Conservation (phyloP, 2,888 invertebrate species). For the Rotaria magnacalcarata region DNA sequence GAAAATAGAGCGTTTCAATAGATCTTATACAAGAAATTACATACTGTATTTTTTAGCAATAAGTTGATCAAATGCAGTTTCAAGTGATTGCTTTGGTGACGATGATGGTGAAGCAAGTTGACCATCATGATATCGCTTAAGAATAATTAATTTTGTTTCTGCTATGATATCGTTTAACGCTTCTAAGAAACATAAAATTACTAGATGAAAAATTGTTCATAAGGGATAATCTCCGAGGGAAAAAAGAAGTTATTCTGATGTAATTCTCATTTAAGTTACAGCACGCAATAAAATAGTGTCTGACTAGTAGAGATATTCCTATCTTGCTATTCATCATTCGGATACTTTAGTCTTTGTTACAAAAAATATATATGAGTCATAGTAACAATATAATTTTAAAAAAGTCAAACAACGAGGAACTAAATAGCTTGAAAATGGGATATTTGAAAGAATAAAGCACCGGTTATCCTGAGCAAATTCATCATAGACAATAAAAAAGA, state of each 20-base stretch:
- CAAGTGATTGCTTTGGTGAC: constrained; percentile 25
- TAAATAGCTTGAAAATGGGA: background rate
- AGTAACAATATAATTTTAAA: background rate
- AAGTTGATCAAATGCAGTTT: constrained; percentile 16
- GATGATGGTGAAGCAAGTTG: background rate
- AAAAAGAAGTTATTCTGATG: no score
- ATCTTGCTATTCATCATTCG: no score
- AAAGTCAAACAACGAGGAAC: background rate
- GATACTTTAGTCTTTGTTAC: no score
- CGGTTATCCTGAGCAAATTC: background rate
- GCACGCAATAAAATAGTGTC: no score
- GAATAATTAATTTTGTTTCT: background rate
- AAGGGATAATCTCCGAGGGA: no score
- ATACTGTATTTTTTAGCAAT: constrained; percentile 37
- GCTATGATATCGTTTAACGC: background rate
- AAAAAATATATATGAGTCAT: no score
- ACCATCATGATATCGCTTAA: background rate
- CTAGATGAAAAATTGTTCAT: no score
- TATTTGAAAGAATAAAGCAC: background rate
- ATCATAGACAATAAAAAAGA: background rate
- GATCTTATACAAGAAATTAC: background rate
- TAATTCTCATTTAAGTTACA: no score
- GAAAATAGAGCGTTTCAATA: no score
- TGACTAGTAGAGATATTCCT: no score
- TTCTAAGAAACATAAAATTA: background rate